Conservation (phyloP, 2,113 vertebrate species). For the Barbus barbus region DNA sequence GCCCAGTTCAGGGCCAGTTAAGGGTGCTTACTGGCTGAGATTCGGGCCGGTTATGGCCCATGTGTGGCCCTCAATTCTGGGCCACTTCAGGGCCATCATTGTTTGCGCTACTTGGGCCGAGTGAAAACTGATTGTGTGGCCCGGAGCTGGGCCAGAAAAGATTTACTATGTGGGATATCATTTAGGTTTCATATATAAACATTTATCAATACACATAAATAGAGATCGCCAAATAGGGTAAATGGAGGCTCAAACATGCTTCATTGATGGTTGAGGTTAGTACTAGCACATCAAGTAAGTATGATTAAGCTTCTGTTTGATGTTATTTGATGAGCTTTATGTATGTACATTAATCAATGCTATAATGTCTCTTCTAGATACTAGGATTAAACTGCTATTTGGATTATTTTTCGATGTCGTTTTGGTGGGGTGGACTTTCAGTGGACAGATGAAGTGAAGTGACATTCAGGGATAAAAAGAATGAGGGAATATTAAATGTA, state of each 20-base stretch:
- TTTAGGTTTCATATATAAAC: background rate
- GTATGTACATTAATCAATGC: background rate
- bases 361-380: background rate
- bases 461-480: too few species aligned
- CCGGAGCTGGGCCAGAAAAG: too few species aligned
- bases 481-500: background rate
- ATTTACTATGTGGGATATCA: too few species aligned
- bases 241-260: background rate
- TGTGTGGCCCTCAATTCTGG: too few species aligned
- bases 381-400: background rate
- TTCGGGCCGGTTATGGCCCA: too few species aligned
- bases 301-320: background rate
- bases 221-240: background rate
- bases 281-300: background rate
- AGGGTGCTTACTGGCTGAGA: too few species aligned
- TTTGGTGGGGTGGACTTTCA: background rate
- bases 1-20: too few species aligned
- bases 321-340: background rate
- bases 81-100: too few species aligned
- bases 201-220: background rate
- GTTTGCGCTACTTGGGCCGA: too few species aligned
- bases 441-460: too few species aligned
- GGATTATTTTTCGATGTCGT: background rate
- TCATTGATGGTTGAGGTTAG: background rate
- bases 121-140: too few species aligned